These are phyloP conservation scores for Ariolimax columbianus DNA, from an alignment of 2,888 invertebrate genomes.

Conservation along the genomic window DNA sequence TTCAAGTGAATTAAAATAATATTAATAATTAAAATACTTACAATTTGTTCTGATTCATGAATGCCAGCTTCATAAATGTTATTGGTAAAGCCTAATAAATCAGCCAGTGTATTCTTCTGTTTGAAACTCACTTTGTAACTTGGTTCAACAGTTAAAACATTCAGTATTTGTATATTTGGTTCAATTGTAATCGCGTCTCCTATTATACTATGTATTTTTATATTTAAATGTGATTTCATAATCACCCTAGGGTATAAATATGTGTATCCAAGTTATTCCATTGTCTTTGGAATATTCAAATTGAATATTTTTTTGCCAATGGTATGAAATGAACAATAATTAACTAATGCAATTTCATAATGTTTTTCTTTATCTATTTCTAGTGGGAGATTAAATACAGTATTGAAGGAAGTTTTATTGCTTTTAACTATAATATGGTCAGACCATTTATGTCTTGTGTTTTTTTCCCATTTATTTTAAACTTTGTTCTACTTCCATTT, in stretches of 20 bases:
- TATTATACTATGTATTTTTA: not conserved
- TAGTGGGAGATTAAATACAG: not conserved
- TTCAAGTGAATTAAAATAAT: conserved; percentile 47
- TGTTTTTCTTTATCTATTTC: conserved; percentile 12
- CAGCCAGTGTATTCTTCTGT: not conserved
- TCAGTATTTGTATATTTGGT: not conserved
- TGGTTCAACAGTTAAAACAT: not conserved
- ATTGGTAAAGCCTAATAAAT: conserved; percentile 5
- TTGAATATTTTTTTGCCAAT: not conserved
- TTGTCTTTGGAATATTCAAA: conserved; percentile 3
- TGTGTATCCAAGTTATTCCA: not conserved
- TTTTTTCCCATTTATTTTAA: not conserved
- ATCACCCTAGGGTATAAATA: conserved; percentile 4
- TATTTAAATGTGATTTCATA: conserved; percentile 14
- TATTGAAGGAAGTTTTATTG: conserved; percentile 10
- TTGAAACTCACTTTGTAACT: not conserved
- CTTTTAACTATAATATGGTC: not conserved
- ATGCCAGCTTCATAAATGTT: not conserved
- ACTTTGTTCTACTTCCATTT: not conserved
- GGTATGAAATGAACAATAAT: conserved; percentile 32
- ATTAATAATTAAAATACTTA: conserved; percentile 46
- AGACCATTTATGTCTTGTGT: not conserved
- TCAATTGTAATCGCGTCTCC: not conserved
- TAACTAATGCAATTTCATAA: conserved; percentile 30
- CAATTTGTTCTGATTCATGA: conserved; percentile 44